Percentiles rank a stretch among this genome's conserved stretches.
phyloP scores from a whole-genome alignment of 2,113 vertebrate species.

The Catagonus wagneri region DNA sequence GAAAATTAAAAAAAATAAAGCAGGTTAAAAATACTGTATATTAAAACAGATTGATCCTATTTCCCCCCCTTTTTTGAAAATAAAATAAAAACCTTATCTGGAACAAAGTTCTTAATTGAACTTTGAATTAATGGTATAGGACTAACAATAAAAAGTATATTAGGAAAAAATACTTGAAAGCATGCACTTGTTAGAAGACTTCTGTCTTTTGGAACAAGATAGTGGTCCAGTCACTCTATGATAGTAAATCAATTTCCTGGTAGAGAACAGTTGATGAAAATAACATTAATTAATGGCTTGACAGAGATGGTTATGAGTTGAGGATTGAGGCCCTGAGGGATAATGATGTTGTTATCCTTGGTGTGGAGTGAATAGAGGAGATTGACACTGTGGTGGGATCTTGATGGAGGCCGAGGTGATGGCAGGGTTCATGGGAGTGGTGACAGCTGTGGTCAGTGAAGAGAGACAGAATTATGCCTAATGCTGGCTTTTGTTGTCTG shows the following conservation, averaged over 20 bases:
- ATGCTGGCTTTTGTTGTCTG: background rate
- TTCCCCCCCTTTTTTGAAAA: background rate
- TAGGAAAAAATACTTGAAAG: background rate
- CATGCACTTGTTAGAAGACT: background rate
- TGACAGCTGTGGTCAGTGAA: background rate
- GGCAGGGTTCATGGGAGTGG: background rate
- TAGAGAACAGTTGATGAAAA: constrained; percentile 13
- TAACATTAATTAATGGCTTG: background rate
- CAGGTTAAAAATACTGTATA: background rate
- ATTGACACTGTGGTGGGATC: background rate
- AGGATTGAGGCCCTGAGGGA: background rate
- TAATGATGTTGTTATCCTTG: background rate
- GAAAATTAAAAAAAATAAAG: background rate
- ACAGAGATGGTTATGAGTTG: background rate
- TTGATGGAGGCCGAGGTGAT: background rate
- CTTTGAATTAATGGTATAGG: background rate
- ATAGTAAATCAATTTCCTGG: constrained; percentile 8
- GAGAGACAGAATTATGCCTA: background rate
- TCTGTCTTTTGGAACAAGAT: background rate
- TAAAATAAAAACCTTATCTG: background rate
- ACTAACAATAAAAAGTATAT: background rate
- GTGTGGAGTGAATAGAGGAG: background rate
- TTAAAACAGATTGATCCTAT: background rate
- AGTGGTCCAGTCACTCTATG: background rate
- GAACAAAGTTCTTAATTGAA: background rate